phyloP scores from a whole-genome alignment of 2,113 vertebrate species.

The Emydocephalus ijimae region DNA sequence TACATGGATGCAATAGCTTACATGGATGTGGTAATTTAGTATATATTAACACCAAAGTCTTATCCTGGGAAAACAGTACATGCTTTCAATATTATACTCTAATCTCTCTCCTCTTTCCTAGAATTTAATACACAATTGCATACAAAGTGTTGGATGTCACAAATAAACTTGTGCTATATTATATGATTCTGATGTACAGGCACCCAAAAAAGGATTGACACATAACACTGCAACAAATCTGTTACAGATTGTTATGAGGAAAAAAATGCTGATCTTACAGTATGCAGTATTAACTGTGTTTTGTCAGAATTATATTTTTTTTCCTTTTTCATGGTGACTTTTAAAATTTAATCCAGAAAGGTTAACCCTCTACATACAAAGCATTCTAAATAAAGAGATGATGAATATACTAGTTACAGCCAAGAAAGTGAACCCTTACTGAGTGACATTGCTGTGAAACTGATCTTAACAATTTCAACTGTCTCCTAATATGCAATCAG shows the following conservation, averaged over 20 bases:
- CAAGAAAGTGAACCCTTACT: neutral
- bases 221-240: neutral
- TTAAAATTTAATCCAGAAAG: constrained; percentile 2
- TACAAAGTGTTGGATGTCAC: neutral
- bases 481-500: neutral
- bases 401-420: neutral
- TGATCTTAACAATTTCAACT: neutral
- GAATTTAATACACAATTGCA: neutral
- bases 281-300: neutral
- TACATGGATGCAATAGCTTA: neutral
- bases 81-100: neutral
- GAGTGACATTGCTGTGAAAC: neutral
- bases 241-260: neutral
- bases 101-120: neutral
- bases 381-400: neutral
- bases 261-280: neutral
- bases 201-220: neutral
- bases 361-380: neutral
- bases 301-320: constrained; percentile 12
- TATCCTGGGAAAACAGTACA: rapidly evolving
- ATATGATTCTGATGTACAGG: neutral
- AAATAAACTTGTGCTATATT: neutral
- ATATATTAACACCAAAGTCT: neutral
- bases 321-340: neutral
- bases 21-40: neutral